Conservation (phyloP, 2,113 vertebrate genomes). For the Tragelaphus scriptus region DNA sequence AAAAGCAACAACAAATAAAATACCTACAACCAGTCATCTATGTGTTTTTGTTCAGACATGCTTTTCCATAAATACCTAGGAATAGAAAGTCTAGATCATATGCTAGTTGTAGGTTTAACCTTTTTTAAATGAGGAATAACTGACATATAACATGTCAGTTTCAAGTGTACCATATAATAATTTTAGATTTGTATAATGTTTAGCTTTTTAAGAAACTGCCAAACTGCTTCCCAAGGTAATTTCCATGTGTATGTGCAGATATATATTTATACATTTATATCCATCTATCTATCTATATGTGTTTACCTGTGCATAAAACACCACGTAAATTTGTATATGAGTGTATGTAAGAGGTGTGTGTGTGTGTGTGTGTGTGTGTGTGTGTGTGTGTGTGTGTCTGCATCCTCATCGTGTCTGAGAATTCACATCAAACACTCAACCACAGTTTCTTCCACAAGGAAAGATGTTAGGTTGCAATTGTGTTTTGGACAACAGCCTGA, state of each 20-base stretch:
- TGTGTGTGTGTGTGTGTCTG: neutral
- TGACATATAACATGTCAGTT: neutral
- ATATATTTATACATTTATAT: fast-evolving
- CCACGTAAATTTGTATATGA: fast-evolving
- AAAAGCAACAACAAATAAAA: neutral
- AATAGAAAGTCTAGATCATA: neutral
- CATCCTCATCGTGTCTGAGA: fast-evolving
- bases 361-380: no score
- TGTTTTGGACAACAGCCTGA: neutral
- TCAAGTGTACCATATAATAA: neutral
- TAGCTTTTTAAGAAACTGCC: neutral
- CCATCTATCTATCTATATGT: neutral
- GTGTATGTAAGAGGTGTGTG: no score
- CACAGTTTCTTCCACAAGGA: neutral
- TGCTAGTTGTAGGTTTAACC: neutral
- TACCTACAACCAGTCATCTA: fast-evolving
- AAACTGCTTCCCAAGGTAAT: neutral
- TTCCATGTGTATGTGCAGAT: no score
- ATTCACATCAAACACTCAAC: neutral
- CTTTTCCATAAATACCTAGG: neutral
- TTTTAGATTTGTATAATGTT: neutral
- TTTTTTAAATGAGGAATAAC: neutral
- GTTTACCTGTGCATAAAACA: neutral
- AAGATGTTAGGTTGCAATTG: neutral
- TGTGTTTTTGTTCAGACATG: fast-evolving